Evolutionary conservation across 2,888 invertebrate genomes (phyloP).

Genomic region (Asteroscopus sphinx): DNA sequence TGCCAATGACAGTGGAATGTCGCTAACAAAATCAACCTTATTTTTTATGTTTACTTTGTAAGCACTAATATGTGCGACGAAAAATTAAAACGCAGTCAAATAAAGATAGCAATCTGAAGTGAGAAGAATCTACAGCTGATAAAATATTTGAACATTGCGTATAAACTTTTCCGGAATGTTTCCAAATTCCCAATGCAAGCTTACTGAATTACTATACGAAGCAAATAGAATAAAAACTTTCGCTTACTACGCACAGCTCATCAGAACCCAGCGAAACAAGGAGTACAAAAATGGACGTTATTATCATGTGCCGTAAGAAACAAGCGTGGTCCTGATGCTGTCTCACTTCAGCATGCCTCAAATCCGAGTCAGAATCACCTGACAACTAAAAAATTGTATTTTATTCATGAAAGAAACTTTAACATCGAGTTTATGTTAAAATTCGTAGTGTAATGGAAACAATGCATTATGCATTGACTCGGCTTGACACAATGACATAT

Average conservation of each 20-base stretch:
- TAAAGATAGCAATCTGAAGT: constrained; percentile 10
- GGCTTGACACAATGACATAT: constrained; percentile 87
- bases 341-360: constrained; percentile 63
- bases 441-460: constrained; percentile 89
- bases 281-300: constrained; percentile 42
- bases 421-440: constrained; percentile 88
- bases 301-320: constrained; percentile 36
- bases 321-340: constrained; percentile 71
- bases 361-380: constrained; percentile 58
- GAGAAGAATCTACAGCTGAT: constrained; percentile 20
- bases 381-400: constrained; percentile 82
- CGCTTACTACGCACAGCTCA: constrained; percentile 35
- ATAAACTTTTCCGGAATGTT: constrained; percentile 35
- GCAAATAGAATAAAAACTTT: constrained; percentile 29
- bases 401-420: constrained; percentile 87
- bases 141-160: constrained; percentile 31
- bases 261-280: constrained; percentile 22
- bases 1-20: constrained; percentile 78
- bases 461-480: constrained; percentile 85
- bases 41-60: constrained; percentile 42
- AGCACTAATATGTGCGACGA: constrained; percentile 28
- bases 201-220: constrained; percentile 38
- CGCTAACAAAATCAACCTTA: constrained; percentile 65
- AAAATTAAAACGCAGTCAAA: constrained; percentile 37
- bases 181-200: constrained; percentile 29